These are phyloP conservation scores for Xestia c-nigrum DNA, from an alignment of 2,888 invertebrate species.

Conservation along the genomic window DNA sequence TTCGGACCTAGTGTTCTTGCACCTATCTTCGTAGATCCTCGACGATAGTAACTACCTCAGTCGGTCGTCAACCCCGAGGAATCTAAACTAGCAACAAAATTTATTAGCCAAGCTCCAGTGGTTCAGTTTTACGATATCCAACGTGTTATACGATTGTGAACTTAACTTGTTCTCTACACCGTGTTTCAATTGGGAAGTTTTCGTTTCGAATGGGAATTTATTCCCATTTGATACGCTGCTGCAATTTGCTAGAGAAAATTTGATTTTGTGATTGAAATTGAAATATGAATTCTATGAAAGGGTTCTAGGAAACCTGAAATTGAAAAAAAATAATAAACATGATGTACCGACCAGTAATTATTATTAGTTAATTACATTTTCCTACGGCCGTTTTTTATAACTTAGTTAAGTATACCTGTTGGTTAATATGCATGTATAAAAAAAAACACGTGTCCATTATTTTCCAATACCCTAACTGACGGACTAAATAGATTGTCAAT, in stretches of 20 bases:
- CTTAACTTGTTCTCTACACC: slow-evolving; percentile 29
- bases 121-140: slow-evolving; percentile 54
- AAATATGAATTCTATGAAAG: background rate
- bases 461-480: too few species aligned
- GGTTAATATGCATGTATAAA: too few species aligned
- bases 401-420: too few species aligned
- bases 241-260: background rate
- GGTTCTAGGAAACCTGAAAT: background rate
- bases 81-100: slow-evolving; percentile 64
- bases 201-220: slow-evolving; percentile 23
- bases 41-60: slow-evolving; percentile 18
- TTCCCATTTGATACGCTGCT: slow-evolving; percentile 33
- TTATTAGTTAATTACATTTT: background rate
- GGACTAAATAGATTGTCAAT: too few species aligned
- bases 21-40: slow-evolving; percentile 38
- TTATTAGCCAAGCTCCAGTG: slow-evolving; percentile 54
- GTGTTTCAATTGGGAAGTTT: slow-evolving; percentile 39
- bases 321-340: background rate
- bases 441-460: too few species aligned
- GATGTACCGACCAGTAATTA: background rate
- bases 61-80: slow-evolving; percentile 58
- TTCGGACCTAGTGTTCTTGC: background rate
- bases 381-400: background rate
- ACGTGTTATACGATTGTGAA: slow-evolving; percentile 49
- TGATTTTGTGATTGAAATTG: background rate